Conservation (phyloP, 2,888 invertebrate species). For the Oligia strigilis region DNA sequence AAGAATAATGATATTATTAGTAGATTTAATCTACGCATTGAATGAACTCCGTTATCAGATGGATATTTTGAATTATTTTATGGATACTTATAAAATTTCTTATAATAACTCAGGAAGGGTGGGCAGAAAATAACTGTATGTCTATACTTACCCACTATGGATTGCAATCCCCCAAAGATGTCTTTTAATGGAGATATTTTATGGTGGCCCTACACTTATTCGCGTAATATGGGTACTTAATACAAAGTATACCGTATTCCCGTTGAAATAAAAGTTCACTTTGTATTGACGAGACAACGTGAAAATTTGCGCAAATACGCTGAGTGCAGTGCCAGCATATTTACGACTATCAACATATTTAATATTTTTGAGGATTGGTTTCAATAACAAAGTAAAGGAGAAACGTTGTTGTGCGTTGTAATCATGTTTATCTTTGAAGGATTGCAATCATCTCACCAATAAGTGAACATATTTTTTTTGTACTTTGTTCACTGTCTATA, state of each 20-base stretch:
- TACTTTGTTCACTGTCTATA: constrained; percentile 81
- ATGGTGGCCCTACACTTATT: constrained; percentile 5
- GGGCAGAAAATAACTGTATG: constrained; percentile 74
- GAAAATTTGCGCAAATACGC: constrained; percentile 5
- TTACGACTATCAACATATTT: not conserved
- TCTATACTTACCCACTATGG: constrained; percentile 79
- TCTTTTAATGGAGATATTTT: constrained; percentile 2
- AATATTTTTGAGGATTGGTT: not conserved
- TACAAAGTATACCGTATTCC: not conserved
- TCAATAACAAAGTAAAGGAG: constrained; percentile 2
- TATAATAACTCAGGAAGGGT: constrained; percentile 79
- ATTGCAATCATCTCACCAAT: constrained; percentile 65
- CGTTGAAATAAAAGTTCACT: not conserved
- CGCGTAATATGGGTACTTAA: not conserved
- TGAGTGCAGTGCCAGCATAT: not conserved
- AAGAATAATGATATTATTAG: constrained; percentile 78
- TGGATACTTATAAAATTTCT: constrained; percentile 75
- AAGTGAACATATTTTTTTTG: constrained; percentile 79
- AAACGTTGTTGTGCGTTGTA: constrained; percentile 8
- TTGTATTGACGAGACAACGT: not conserved
- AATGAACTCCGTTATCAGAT: constrained; percentile 70
- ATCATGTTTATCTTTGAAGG: constrained; percentile 57
- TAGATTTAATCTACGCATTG: constrained; percentile 86
- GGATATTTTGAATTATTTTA: constrained; percentile 74
- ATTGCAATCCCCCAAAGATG: constrained; percentile 65